A percentile compares a stretch with the other conserved stretches of the same genome.
phyloP scores from a whole-genome alignment of 2,113 vertebrate genomes.

The Neogobius melanostomus region DNA sequence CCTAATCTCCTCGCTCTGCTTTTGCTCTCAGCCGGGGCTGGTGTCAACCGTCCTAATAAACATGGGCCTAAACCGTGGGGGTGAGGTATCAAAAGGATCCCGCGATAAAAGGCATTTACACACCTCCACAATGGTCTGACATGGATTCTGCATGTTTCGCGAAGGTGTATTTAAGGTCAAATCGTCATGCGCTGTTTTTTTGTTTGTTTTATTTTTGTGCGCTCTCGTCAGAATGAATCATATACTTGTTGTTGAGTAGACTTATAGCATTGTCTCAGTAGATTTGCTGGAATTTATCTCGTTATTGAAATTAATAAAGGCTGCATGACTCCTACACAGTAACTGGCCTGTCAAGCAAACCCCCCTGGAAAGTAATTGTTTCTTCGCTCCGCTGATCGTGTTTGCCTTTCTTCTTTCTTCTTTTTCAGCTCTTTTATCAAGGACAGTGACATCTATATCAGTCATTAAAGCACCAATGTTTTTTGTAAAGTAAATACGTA shows the following conservation, averaged over 20 bases:
- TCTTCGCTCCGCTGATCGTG: slow-evolving; percentile 35
- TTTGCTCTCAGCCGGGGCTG: slow-evolving; percentile 20
- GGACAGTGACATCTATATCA: slow-evolving; percentile 26
- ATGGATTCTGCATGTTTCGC: slow-evolving; percentile 1
- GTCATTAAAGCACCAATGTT: slow-evolving; percentile 4
- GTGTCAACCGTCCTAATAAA: slow-evolving; percentile 40
- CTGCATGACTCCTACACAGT: not conserved
- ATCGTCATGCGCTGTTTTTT: not conserved
- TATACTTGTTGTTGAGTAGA: too few relatives aligned
- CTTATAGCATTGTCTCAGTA: not conserved
- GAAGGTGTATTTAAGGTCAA: slow-evolving; percentile 12
- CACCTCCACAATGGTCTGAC: slow-evolving; percentile 1
- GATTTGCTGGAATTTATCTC: slow-evolving; percentile 20
- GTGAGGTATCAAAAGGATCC: slow-evolving; percentile 28
- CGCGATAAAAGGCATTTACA: slow-evolving; percentile 14
- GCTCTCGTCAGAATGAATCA: too few relatives aligned
- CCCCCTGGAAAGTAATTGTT: slow-evolving; percentile 32
- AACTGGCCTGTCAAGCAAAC: slow-evolving; percentile 38
- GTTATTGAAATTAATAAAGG: not conserved
- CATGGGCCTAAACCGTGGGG: slow-evolving; percentile 32
- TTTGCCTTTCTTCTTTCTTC: slow-evolving; percentile 26
- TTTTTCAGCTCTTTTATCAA: slow-evolving; percentile 25
- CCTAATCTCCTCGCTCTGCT: slow-evolving; percentile 51
- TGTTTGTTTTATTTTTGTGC: too few relatives aligned
- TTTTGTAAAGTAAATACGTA: not conserved